phyloP scores from a whole-genome alignment of 2,888 invertebrate species.

The Chironomus riparius region DNA sequence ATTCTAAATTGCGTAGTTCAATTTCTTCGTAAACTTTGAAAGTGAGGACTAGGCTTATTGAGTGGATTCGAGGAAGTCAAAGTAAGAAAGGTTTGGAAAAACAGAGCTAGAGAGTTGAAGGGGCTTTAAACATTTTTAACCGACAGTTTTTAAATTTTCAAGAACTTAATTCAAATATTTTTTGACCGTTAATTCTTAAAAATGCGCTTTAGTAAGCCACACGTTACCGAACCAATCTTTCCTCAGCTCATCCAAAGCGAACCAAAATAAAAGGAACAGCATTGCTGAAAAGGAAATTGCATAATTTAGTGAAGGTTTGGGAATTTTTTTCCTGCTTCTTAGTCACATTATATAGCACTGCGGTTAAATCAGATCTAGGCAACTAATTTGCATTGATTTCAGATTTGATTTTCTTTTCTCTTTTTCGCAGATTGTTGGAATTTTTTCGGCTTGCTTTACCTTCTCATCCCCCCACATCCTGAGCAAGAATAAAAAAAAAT shows the following conservation, averaged over 20 bases:
- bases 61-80: no score
- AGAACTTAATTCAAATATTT: no score
- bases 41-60: no score
- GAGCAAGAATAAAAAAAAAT: not conserved
- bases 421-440: not conserved
- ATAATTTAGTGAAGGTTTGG: slow-evolving; percentile 10
- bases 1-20: no score
- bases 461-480: not conserved
- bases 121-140: no score
- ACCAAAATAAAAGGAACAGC: not conserved
- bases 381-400: slow-evolving; percentile 26
- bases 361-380: not conserved
- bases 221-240: not conserved
- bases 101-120: no score
- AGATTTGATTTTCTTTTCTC: not conserved
- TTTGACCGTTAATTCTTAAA: no score
- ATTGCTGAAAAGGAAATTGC: slow-evolving; percentile 16
- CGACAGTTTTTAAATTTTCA: no score
- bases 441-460: not conserved
- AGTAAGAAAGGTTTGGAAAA: no score
- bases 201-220: not conserved
- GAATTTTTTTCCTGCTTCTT: not conserved
- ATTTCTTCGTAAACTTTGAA: no score
- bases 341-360: not conserved
- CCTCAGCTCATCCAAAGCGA: not conserved